Percentiles rank a stretch among this genome's conserved stretches.
phyloP scores from a whole-genome alignment of 2,797 vertebrate species.

The Ptychadena robeensis region DNA sequence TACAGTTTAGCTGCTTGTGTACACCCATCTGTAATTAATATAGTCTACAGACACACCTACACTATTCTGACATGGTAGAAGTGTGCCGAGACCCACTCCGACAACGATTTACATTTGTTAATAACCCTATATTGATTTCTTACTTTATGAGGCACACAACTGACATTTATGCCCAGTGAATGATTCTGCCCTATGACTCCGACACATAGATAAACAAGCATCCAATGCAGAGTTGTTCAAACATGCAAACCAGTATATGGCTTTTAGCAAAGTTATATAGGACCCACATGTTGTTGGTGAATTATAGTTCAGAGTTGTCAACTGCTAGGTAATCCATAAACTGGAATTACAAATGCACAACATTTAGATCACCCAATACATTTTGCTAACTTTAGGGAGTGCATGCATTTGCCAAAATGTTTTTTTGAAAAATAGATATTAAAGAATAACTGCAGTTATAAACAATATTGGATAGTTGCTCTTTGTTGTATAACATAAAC shows the following conservation, averaged over 20 bases:
- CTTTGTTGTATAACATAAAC: too few relatives aligned
- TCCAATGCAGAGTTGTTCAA: constrained; percentile 42
- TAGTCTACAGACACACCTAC: constrained; percentile 25
- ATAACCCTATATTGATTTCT: constrained; percentile 52
- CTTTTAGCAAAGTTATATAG: not conserved
- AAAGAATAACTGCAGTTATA: too few relatives aligned
- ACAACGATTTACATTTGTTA: constrained; percentile 45
- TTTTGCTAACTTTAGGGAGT: constrained; percentile 10
- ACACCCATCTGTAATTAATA: constrained; percentile 46
- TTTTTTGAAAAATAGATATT: too few relatives aligned
- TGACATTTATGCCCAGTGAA: constrained; percentile 46
- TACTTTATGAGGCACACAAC: constrained; percentile 43
- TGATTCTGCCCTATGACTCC: constrained; percentile 38
- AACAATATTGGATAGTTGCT: too few relatives aligned
- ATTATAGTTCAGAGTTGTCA: constrained; percentile 18
- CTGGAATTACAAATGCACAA: constrained; percentile 30
- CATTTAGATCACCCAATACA: not conserved
- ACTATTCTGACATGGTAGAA: not conserved
- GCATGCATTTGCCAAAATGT: not conserved
- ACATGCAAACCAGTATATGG: not conserved
- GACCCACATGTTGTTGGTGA: constrained; percentile 1
- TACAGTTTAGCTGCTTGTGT: not conserved
- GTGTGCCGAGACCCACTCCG: constrained; percentile 13
- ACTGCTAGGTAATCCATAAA: constrained; percentile 4
- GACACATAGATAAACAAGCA: constrained; percentile 25